Conservation (phyloP, 2,888 invertebrate genomes). For the Euplagia quadripunctaria region DNA sequence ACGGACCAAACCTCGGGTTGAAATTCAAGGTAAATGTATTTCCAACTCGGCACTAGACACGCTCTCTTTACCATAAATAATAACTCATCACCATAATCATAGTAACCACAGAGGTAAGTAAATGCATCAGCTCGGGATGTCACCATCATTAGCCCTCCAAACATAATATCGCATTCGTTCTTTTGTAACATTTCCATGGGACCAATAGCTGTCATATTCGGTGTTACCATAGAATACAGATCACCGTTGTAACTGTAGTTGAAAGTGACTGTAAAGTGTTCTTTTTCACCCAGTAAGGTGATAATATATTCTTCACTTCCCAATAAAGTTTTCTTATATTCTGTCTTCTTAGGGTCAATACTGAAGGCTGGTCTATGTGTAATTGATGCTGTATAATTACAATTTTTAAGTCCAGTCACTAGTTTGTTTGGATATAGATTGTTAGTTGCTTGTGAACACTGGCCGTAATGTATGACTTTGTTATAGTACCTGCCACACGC, state of each 20-base stretch:
- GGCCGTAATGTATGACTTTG: constrained; percentile 58
- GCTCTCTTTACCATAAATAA: too few species aligned
- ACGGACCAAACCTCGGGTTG: constrained; percentile 27
- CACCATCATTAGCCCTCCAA: too few species aligned
- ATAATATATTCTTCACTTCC: constrained; percentile 45
- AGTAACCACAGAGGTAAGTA: too few species aligned
- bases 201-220: constrained; percentile 22
- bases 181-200: constrained; percentile 24
- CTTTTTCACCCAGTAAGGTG: constrained; percentile 34
- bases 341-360: constrained; percentile 45
- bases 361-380: constrained; percentile 52
- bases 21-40: constrained; percentile 41
- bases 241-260: constrained; percentile 27
- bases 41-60: too few species aligned
- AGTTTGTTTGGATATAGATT: constrained; percentile 56
- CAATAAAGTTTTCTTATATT: constrained; percentile 21
- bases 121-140: too few species aligned
- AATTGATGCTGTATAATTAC: constrained; percentile 57
- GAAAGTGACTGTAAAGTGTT: constrained; percentile 34
- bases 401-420: constrained; percentile 58
- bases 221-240: constrained; percentile 27
- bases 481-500: constrained; percentile 65
- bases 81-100: too few species aligned
- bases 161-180: too few species aligned
- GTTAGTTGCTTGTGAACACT: constrained; percentile 47